phyloP scores from a whole-genome alignment of 2,797 vertebrate species.

The Phaenicophaeus curvirostris region DNA sequence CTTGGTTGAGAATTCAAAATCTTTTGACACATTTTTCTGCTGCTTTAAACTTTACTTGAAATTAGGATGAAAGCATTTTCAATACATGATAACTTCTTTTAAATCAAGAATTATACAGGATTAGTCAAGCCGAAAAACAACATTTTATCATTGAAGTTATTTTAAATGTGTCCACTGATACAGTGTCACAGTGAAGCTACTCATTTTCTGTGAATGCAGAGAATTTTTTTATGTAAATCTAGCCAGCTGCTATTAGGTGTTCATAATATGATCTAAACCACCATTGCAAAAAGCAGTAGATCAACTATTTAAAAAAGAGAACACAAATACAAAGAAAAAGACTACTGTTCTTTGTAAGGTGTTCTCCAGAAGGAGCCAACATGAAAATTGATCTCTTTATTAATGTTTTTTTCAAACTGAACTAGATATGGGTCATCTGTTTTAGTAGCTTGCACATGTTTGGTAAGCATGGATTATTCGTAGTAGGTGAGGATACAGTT shows the following conservation, averaged over 20 bases:
- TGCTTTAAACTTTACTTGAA: neutral
- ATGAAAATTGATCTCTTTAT: neutral
- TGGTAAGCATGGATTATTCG: too few relatives aligned
- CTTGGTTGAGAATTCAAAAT: neutral
- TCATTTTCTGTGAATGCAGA: fast-evolving
- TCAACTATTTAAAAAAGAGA: constrained; percentile 22
- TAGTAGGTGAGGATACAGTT: too few relatives aligned
- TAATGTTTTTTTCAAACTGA: too few relatives aligned
- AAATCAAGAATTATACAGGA: neutral
- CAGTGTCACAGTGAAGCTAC: neutral
- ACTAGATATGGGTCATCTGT: too few relatives aligned
- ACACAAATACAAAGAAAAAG: constrained; percentile 46
- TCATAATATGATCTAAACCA: constrained; percentile 39
- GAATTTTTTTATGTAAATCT: neutral
- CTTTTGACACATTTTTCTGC: neutral
- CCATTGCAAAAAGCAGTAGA: constrained; percentile 37
- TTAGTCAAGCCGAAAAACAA: neutral
- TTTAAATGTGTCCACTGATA: fast-evolving
- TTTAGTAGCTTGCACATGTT: too few relatives aligned
- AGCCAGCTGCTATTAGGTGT: constrained; percentile 27
- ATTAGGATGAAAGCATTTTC: neutral
- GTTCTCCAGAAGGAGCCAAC: neutral
- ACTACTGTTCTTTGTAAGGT: constrained; percentile 24
- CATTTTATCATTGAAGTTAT: neutral
- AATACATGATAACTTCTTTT: neutral